These are phyloP conservation scores for Drosophila ohnishii DNA, from an alignment of 1,140 invertebrate genomes.

Conservation along the genomic window DNA sequence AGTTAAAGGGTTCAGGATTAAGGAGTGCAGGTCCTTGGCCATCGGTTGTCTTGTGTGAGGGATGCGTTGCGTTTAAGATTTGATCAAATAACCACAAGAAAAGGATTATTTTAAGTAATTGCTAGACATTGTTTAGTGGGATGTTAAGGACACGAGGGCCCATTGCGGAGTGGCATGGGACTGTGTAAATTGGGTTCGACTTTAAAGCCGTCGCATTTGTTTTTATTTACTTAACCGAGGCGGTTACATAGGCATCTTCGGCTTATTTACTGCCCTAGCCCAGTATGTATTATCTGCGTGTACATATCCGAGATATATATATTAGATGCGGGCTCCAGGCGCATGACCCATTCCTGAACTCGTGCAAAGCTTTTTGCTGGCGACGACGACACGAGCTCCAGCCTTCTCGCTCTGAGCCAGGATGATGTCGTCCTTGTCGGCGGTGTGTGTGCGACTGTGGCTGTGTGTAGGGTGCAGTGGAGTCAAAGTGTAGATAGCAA, in stretches of 20 bases:
- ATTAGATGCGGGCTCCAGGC: slow-evolving; percentile 63
- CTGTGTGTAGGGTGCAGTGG: slow-evolving; percentile 50
- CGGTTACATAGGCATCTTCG: slow-evolving; percentile 20
- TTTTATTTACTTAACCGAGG: slow-evolving; percentile 67
- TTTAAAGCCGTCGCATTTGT: slow-evolving; percentile 55
- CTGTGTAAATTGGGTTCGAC: slow-evolving; percentile 28
- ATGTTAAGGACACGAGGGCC: slow-evolving; percentile 35
- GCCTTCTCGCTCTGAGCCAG: slow-evolving; percentile 59
- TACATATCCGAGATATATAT: slow-evolving; percentile 49
- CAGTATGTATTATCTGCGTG: slow-evolving; percentile 43
- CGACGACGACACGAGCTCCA: slow-evolving; percentile 66
- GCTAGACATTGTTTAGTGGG: slow-evolving; percentile 58
- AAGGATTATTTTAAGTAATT: slow-evolving; percentile 82
- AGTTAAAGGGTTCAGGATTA: slow-evolving; percentile 61
- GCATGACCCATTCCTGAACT: slow-evolving; percentile 82
- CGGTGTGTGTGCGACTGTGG: slow-evolving; percentile 23
- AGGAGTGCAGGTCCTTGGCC: slow-evolving; percentile 22
- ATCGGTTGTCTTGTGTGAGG: slow-evolving; percentile 30
- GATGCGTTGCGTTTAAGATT: slow-evolving; percentile 60
- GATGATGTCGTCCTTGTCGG: slow-evolving; percentile 70
- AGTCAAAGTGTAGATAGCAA: slow-evolving; percentile 80
- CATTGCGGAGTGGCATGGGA: not conserved
- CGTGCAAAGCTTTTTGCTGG: slow-evolving; percentile 55
- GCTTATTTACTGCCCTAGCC: slow-evolving; percentile 55
- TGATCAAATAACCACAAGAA: slow-evolving; percentile 69